These are phyloP conservation scores for Andinoacara biseriatus DNA, from an alignment of 2,113 vertebrate species.

Conservation along the genomic window DNA sequence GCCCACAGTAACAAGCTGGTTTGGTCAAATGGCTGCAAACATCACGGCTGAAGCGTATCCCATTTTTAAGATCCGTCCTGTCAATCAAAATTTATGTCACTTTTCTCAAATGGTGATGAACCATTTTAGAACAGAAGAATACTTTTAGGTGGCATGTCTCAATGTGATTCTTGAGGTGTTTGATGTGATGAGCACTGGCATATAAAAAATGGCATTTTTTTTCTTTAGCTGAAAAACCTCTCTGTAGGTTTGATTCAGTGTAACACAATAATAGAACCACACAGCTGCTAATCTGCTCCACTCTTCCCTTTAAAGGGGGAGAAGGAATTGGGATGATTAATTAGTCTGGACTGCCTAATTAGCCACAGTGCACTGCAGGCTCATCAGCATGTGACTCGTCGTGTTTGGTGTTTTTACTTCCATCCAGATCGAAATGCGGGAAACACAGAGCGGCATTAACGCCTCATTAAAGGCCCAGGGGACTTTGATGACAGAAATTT, in stretches of 20 bases:
- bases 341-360: conserved; percentile 55
- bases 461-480: conserved; percentile 34
- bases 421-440: conserved; percentile 11
- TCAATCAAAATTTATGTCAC: not conserved
- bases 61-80: not conserved
- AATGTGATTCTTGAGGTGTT: not conserved
- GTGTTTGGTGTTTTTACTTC: conserved; percentile 24
- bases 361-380: conserved; percentile 52
- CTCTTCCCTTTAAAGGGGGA: not conserved
- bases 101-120: not conserved
- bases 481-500: conserved; percentile 23
- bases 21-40: not conserved
- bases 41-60: not conserved
- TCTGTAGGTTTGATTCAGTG: conserved; percentile 10
- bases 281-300: conserved; percentile 31
- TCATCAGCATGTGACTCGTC: conserved; percentile 27
- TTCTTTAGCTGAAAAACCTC: not conserved
- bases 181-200: conserved; percentile 4
- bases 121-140: not conserved
- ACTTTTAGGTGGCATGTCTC: not conserved
- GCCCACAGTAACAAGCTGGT: not conserved
- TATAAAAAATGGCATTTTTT: not conserved
- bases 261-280: conserved; percentile 12
- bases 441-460: conserved; percentile 27
- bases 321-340: conserved; percentile 39